Conservation (phyloP, 2,888 invertebrate genomes). For the Coremacera marginata region DNA sequence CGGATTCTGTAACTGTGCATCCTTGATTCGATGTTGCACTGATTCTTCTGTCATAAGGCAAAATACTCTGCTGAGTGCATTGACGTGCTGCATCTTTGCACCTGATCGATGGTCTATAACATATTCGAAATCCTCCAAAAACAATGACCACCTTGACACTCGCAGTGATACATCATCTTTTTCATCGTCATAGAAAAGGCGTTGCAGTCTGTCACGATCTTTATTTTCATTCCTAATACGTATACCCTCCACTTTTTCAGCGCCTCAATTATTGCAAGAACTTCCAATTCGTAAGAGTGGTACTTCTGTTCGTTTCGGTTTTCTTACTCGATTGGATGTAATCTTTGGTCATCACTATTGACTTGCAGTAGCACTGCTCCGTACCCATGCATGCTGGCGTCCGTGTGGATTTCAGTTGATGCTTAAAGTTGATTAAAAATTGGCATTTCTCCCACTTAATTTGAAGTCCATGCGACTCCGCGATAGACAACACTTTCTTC, state of each 20-base stretch:
- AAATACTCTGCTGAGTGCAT: too few relatives aligned
- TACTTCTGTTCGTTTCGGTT: conserved; percentile 48
- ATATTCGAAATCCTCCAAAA: conserved; percentile 34
- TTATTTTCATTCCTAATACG: conserved; percentile 32
- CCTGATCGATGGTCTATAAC: conserved; percentile 29
- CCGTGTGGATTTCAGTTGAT: too few relatives aligned
- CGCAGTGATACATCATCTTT: conserved; percentile 40
- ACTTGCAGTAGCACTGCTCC: conserved; percentile 42
- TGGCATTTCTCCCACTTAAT: too few relatives aligned
- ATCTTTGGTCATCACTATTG: conserved; percentile 20
- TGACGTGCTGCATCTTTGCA: conserved; percentile 37
- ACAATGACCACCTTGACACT: conserved; percentile 37
- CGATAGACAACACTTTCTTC: neutral
- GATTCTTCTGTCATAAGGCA: conserved; percentile 22
- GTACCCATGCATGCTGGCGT: conserved; percentile 38
- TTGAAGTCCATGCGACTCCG: neutral
- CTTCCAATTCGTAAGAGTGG: too few relatives aligned
- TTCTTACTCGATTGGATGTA: conserved; percentile 44
- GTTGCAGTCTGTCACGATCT: too few relatives aligned
- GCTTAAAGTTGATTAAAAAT: too few relatives aligned
- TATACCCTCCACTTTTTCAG: conserved; percentile 47
- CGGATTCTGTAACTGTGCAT: conserved; percentile 7
- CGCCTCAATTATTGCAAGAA: conserved; percentile 48
- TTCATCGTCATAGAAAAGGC: too few relatives aligned
- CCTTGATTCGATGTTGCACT: conserved; percentile 14